These are phyloP conservation scores for Stylophora pistillata DNA, from an alignment of 64 coral and sea anemone genomes.

Conservation along the genomic window DNA sequence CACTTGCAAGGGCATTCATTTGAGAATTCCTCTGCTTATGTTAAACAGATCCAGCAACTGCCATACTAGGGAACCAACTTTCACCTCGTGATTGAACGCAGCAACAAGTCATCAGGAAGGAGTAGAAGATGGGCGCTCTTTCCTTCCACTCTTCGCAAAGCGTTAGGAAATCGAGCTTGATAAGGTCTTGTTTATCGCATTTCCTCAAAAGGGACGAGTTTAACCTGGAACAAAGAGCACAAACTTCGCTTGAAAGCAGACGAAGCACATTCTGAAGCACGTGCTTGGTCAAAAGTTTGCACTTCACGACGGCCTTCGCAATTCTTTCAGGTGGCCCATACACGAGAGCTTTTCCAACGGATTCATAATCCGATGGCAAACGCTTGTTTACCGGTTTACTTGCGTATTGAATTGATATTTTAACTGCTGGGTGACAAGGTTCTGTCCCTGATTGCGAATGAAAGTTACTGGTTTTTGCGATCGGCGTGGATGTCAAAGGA, in stretches of 20 bases:
- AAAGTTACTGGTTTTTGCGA: too few species aligned
- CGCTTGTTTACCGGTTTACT: too few species aligned
- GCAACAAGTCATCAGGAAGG: constrained; percentile 12
- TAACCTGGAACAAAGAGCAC: constrained; percentile 6
- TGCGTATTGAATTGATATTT: too few species aligned
- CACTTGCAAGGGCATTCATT: constrained; percentile 48
- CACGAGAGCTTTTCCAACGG: too few species aligned
- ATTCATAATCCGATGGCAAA: too few species aligned
- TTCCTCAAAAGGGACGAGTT: constrained; percentile 22
- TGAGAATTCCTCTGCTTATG: constrained; percentile 63
- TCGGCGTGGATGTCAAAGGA: too few species aligned
- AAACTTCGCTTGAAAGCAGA: constrained; percentile 34
- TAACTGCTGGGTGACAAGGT: too few species aligned
- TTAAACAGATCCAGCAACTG: constrained; percentile 47
- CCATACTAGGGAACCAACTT: constrained; percentile 44
- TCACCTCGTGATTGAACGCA: neutral
- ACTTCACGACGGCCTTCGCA: constrained; percentile 50
- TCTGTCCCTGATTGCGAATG: too few species aligned
- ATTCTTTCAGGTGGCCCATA: constrained; percentile 22
- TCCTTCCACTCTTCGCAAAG: constrained; percentile 35
- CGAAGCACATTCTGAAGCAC: constrained; percentile 50
- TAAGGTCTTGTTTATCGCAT: constrained; percentile 13
- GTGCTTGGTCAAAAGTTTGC: neutral
- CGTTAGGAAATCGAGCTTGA: neutral
- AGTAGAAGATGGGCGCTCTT: constrained; percentile 41